A percentile compares a stretch with the other conserved stretches of the same genome.
These are phyloP conservation scores for Rhodeus uyekii DNA, from an alignment of 2,797 vertebrate genomes.

Conservation along the genomic window DNA sequence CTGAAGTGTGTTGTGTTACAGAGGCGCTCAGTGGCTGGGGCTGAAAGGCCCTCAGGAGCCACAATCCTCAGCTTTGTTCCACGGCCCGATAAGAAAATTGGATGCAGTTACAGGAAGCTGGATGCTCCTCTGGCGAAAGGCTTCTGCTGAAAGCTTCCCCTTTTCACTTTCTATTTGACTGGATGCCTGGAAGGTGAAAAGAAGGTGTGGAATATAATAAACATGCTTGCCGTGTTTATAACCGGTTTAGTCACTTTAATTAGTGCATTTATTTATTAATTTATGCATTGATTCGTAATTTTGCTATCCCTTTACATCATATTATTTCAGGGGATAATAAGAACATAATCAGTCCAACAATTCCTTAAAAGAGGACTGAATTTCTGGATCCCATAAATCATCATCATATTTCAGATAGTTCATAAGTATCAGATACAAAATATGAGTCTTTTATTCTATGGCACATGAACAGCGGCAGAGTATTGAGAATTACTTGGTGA, in stretches of 20 bases:
- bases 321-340: background rate
- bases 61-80: conserved; percentile 78
- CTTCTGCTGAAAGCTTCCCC: conserved; percentile 72
- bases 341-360: background rate
- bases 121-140: conserved; percentile 67
- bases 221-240: background rate
- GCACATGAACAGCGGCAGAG: background rate
- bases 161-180: conserved; percentile 85
- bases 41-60: conserved; percentile 30
- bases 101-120: conserved; percentile 82
- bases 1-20: conserved; percentile 61
- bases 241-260: background rate
- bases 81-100: conserved; percentile 62
- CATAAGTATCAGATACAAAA: background rate
- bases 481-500: background rate
- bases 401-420: background rate
- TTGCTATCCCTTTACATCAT: background rate
- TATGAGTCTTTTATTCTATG: background rate
- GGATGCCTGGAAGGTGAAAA: conserved; percentile 75
- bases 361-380: background rate
- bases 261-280: no score
- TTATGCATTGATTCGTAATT: background rate
- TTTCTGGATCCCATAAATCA: background rate
- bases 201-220: background rate
- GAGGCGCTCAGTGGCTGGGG: conserved; percentile 55